A percentile compares a stretch with the other conserved stretches of the same genome.
Conservation (phyloP, 2,113 vertebrate genomes). For the Geococcyx californianus region DNA sequence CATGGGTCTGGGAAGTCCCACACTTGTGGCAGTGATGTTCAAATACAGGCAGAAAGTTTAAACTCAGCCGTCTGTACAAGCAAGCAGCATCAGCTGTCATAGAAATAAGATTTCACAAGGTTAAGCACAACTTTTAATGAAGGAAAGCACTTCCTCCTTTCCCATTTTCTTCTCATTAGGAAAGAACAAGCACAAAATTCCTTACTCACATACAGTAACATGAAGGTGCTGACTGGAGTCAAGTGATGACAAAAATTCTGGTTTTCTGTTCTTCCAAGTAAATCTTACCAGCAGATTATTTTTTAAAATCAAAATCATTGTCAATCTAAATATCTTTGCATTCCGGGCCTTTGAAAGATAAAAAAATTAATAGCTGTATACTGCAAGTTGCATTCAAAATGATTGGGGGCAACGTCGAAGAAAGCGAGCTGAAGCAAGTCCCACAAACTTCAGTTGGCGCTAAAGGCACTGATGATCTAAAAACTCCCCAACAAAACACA, state of each 20-base stretch:
- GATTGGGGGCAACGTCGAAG: neutral
- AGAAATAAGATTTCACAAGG: neutral
- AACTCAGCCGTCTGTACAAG: neutral
- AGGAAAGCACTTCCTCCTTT: neutral
- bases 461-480: neutral
- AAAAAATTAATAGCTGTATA: neutral
- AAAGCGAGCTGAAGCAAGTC: neutral
- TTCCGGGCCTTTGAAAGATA: neutral
- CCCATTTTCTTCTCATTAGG: neutral
- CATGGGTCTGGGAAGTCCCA: neutral
- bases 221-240: neutral
- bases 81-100: neutral
- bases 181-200: neutral
- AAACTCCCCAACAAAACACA: neutral
- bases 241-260: neutral
- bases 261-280: neutral
- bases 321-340: neutral
- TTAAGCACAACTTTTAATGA: neutral
- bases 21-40: neutral
- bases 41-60: neutral
- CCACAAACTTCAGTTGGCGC: neutral
- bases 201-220: neutral
- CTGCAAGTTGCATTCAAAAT: neutral
- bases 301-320: neutral
- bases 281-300: neutral